Conservation (phyloP, 2,888 invertebrate species). For the Phalangium opilio region DNA sequence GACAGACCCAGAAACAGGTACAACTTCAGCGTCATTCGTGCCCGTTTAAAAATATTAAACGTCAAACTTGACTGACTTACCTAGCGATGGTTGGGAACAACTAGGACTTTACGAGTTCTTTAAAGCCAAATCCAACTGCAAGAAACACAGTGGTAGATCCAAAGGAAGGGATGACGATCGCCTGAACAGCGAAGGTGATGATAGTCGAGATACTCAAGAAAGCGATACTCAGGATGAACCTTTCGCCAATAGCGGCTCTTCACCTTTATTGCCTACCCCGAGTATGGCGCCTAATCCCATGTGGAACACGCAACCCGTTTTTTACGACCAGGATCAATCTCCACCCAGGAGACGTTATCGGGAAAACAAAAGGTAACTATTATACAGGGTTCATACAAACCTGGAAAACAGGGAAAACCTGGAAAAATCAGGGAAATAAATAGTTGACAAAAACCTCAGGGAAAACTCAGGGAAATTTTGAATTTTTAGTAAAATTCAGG, state of each 20-base stretch:
- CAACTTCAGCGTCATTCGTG: constrained; percentile 4
- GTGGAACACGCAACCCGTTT: constrained; percentile 1
- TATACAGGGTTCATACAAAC: no score
- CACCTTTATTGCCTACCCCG: background rate
- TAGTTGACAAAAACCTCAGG: no score
- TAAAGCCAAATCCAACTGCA: constrained; percentile 82
- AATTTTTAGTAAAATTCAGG: no score
- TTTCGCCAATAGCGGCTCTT: background rate
- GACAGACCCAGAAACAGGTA: constrained; percentile 72
- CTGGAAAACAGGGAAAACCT: no score
- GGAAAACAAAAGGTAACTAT: constrained; percentile 15
- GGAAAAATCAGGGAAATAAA: constrained; percentile 7
- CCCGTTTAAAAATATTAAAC: background rate
- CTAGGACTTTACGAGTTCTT: constrained; percentile 94
- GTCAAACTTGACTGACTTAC: background rate
- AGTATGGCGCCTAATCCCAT: background rate
- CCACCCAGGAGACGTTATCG: constrained; percentile 24
- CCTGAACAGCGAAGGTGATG: constrained; percentile 1
- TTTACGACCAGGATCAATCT: constrained; percentile 14
- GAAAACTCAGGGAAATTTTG: no score
- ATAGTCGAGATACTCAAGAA: constrained; percentile 2
- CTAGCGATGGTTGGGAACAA: constrained; percentile 91
- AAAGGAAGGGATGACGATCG: no score
- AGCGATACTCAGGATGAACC: background rate
- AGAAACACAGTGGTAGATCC: constrained; percentile 36